phyloP scores from a whole-genome alignment of 2,113 vertebrate species.

The Sterrhoptilus dennistouni region DNA sequence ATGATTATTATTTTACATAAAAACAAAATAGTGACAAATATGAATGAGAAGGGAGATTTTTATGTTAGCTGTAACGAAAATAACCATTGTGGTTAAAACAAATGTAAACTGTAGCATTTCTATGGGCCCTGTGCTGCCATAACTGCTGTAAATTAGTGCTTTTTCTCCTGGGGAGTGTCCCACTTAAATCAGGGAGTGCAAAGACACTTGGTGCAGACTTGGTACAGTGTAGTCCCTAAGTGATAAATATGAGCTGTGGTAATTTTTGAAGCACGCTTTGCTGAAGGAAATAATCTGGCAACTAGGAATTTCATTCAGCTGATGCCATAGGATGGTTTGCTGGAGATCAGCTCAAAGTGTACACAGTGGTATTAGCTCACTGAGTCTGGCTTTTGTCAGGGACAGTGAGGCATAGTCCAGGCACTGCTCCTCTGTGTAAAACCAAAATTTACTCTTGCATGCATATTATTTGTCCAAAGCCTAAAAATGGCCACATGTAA shows the following conservation, averaged over 20 bases:
- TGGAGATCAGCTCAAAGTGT: not conserved
- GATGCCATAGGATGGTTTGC: not conserved
- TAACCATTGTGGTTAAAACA: not conserved
- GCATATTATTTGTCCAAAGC: conserved; percentile 11
- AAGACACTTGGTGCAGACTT: not conserved
- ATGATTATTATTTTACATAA: conserved; percentile 36
- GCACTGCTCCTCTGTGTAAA: not conserved
- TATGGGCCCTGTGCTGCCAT: not conserved
- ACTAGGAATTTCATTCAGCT: conserved; percentile 7
- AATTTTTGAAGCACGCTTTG: conserved; percentile 10
- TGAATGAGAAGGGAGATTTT: conserved; percentile 1
- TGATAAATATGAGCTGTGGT: not conserved
- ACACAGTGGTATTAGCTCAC: not conserved
- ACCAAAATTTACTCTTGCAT: not conserved
- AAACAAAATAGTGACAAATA: not conserved
- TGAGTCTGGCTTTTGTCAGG: not conserved
- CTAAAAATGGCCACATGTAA: not conserved
- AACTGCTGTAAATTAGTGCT: conserved; percentile 30
- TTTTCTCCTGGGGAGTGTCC: conserved; percentile 25
- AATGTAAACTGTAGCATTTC: not conserved
- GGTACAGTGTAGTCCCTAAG: not conserved
- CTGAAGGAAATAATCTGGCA: not conserved
- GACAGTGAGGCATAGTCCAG: not conserved
- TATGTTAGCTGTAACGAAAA: not conserved
- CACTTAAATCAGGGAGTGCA: conserved; percentile 1